Evolutionary conservation across 2,113 vertebrate species (phyloP), one percentile per base, ranked within the genome.

Genomic region (Rhadina sibilatrix): DNA sequence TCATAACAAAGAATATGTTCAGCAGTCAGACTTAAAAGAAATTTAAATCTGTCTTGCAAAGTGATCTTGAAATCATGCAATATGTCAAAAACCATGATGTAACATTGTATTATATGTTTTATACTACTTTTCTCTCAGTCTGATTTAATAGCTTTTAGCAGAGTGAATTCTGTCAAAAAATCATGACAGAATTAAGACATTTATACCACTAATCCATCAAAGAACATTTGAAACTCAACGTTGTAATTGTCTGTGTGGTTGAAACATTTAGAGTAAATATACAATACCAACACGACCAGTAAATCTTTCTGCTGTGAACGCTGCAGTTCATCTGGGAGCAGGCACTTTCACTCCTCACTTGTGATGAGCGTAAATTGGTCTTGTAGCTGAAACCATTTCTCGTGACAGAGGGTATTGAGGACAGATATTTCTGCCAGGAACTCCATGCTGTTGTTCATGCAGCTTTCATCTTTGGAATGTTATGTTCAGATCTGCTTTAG

Each of bases 391-490:
- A 96, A 95, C 76, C 64, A 60, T 83, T 90, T 89, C 40, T 93
- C 35, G 38, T 92, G 72, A 96, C 57, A 68, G 56, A 74, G 44
- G 25, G 88, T 95, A 88, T 69, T 64, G 79, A 89, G 82, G 89
- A 89, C 83, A 94, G 76, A 83, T 40, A n/a, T 90, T 90, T 94
- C 72, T 95, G 66, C 78, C 93, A 93, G 85, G 46, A 91, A 40
- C 46, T 90, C 71, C 70, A 74, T 3, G 2, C 42, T 83, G 88
- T 54, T 87, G 68, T 71, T 92, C 30, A 10, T 57, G 65, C 50
- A 86, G 69, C 90, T 94, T 96, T 94, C 60, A 76, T 96, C 85
- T 94, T 68, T 75, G 93, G 85, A 94, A 94, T 93, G 93, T 40
- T 75, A 56, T 3, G 1, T 78, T 92, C 85, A 90, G 87, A 88